Evolutionary conservation across 2,113 vertebrate genomes (phyloP).

Genomic region (Pterocles orientalis): DNA sequence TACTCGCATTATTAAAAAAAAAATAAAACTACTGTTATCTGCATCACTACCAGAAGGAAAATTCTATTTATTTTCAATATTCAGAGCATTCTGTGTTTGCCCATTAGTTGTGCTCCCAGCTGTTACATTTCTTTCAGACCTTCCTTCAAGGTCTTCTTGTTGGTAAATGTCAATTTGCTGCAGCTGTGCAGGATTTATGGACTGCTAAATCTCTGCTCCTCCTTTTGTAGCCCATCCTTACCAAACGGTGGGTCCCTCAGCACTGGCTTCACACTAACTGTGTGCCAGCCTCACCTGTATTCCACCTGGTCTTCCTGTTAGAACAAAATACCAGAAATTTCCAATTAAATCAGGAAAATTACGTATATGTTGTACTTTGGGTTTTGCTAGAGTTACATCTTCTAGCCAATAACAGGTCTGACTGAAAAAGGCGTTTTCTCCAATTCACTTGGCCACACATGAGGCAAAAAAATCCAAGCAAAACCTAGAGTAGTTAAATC

Average conservation of each 20-base stretch:
- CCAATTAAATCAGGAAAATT: not conserved
- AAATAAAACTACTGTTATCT: not conserved
- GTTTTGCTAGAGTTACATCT: not conserved
- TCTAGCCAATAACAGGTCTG: not conserved
- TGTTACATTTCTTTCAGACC: constrained; percentile 37
- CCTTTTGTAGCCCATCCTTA: not conserved
- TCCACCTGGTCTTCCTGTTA: not conserved
- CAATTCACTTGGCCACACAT: not conserved
- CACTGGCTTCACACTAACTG: not conserved
- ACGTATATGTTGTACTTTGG: not conserved
- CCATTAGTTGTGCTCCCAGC: constrained; percentile 15
- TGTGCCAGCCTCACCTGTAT: not conserved
- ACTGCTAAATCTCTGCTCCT: not conserved
- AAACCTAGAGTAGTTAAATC: not conserved
- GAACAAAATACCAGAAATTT: not conserved
- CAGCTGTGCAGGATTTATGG: constrained; percentile 18
- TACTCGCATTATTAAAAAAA: not conserved
- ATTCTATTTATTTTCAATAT: constrained; percentile 5
- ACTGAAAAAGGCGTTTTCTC: not conserved
- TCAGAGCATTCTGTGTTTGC: not conserved
- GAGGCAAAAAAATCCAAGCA: not conserved
- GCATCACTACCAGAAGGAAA: not conserved
- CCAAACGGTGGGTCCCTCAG: not conserved
- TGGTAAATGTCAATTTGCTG: constrained; percentile 35
- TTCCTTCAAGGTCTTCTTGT: constrained; percentile 48